Conservation (phyloP, 1,140 invertebrate genomes). For the Metopolophium dirhodum region DNA sequence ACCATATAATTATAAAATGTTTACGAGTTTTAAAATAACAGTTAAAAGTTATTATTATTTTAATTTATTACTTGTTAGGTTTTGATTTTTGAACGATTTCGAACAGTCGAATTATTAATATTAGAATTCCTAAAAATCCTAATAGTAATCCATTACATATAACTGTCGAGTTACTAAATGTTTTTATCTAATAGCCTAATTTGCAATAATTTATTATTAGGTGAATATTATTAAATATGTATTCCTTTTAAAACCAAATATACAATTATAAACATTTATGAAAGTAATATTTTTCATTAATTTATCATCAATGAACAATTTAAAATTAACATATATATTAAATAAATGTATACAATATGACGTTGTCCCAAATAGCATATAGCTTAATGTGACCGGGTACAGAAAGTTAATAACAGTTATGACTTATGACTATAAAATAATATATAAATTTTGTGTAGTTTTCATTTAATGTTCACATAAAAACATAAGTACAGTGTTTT, state of each 20-base stretch:
- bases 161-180: neutral
- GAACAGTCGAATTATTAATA: neutral
- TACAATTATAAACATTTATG: neutral
- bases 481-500: neutral
- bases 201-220: neutral
- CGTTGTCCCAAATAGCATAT: neutral
- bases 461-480: neutral
- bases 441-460: neutral
- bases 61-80: neutral
- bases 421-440: conserved; percentile 17
- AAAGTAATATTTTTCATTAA: neutral
- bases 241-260: neutral
- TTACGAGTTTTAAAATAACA: neutral
- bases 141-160: neutral
- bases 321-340: conserved; percentile 15
- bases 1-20: neutral
- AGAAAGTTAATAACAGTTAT: neutral
- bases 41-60: neutral
- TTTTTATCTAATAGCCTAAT: neutral
- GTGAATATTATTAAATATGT: neutral
- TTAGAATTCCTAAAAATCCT: neutral
- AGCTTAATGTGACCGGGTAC: neutral
- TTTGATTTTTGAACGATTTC: neutral
- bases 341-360: neutral
- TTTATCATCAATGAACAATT: neutral